These are phyloP conservation scores for Sus cebifrons DNA, from an alignment of 2,797 vertebrate species.

Conservation along the genomic window DNA sequence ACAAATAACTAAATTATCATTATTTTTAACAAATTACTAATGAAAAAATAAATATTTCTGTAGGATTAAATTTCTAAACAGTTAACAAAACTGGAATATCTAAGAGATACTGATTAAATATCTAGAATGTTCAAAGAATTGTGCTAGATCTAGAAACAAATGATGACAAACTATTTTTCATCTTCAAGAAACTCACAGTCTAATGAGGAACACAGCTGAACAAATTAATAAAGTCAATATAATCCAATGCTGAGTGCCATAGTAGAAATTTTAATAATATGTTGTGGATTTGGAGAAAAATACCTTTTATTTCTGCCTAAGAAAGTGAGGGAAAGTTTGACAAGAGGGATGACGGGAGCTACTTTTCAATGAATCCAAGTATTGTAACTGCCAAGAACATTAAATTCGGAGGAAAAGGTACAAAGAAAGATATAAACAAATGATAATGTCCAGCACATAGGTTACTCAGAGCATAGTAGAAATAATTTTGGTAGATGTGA, in stretches of 20 bases:
- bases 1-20: neutral
- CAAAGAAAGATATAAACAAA: neutral
- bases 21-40: neutral
- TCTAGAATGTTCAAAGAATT: neutral
- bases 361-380: neutral
- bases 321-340: neutral
- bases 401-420: neutral
- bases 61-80: neutral
- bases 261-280: neutral
- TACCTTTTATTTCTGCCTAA: neutral
- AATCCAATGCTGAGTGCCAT: neutral
- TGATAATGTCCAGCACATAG: neutral
- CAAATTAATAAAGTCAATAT: neutral
- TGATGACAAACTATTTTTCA: constrained; percentile 20
- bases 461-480: neutral
- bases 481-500: neutral
- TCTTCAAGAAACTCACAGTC: neutral
- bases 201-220: neutral
- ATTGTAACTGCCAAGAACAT: neutral
- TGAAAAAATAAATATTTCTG: neutral
- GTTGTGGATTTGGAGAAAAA: neutral
- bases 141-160: neutral
- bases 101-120: neutral
- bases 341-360: neutral
- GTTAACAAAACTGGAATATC: constrained; percentile 1